Evolutionary conservation across 2,888 invertebrate genomes (phyloP).

Genomic region (Rhagonycha fulva): DNA sequence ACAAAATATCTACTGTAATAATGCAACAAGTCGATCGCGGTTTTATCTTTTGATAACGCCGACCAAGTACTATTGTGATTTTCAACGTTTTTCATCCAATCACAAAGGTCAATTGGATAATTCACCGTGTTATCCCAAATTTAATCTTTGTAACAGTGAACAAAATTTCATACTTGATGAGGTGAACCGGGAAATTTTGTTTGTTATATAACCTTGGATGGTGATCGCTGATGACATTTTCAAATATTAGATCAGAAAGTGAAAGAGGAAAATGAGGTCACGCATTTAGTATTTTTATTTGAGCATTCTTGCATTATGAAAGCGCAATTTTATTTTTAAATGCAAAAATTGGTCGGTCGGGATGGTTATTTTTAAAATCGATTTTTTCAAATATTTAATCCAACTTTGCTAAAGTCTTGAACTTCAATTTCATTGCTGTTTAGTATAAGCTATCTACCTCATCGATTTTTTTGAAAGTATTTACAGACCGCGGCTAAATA

Average conservation of each 20-base stretch:
- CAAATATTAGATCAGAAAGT: constrained; percentile 1
- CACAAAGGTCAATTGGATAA: not conserved
- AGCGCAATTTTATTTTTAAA: not conserved
- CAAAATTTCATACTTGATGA: not conserved
- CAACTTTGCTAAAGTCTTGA: not conserved
- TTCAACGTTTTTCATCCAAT: not conserved
- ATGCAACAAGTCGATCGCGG: not conserved
- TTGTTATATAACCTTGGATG: not conserved
- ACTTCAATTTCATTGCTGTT: not conserved
- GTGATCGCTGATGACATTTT: not conserved
- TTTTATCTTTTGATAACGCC: not conserved
- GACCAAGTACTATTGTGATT: not conserved
- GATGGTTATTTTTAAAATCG: not conserved
- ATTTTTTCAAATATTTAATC: not conserved
- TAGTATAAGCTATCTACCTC: not conserved
- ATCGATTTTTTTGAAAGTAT: not conserved
- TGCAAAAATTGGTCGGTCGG: not conserved
- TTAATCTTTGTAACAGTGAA: not conserved
- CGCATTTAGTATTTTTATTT: not conserved
- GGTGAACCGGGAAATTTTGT: not conserved
- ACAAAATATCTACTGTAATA: not conserved
- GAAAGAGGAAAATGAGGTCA: not conserved
- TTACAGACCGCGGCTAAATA: not conserved
- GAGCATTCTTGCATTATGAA: not conserved
- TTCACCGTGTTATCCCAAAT: not conserved